Percentiles rank a stretch among this genome's conserved stretches.
Conservation (phyloP, 2,888 invertebrate genomes). For the Odontocerum albicorne region DNA sequence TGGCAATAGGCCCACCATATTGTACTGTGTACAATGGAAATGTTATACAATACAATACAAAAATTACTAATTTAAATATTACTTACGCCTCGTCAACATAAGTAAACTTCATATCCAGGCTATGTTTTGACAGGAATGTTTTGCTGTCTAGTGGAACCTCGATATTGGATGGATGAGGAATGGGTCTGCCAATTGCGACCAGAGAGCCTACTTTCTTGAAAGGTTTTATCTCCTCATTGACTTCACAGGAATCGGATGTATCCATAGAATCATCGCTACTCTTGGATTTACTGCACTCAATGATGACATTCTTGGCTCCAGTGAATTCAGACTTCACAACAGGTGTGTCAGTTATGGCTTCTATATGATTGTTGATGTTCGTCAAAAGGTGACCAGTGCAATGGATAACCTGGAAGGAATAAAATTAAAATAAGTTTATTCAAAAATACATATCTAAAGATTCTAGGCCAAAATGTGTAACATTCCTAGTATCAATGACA, state of each 20-base stretch:
- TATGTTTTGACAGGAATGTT: slow-evolving; percentile 90
- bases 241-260: slow-evolving; percentile 41
- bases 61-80: too few species aligned
- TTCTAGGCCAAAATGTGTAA: too few species aligned
- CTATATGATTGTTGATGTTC: slow-evolving; percentile 43
- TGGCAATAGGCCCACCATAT: too few species aligned
- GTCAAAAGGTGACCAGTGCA: slow-evolving; percentile 78
- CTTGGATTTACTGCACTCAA: slow-evolving; percentile 25
- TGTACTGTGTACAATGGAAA: too few species aligned
- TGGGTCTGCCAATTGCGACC: slow-evolving; percentile 77
- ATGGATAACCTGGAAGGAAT: slow-evolving; percentile 76
- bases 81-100: slow-evolving; percentile 92
- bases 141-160: slow-evolving; percentile 86
- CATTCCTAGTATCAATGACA: too few species aligned
- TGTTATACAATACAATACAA: too few species aligned
- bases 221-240: slow-evolving; percentile 41
- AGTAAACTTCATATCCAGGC: slow-evolving; percentile 92
- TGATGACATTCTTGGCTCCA: slow-evolving; percentile 7
- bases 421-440: slow-evolving; percentile 24
- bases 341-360: slow-evolving; percentile 41
- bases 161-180: slow-evolving; percentile 89
- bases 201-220: slow-evolving; percentile 55
- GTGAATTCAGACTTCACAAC: slow-evolving; percentile 35
- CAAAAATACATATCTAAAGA: too few species aligned
- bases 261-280: slow-evolving; percentile 25